These are phyloP conservation scores for Redunca redunca DNA, from an alignment of 2,113 vertebrate species.

Conservation along the genomic window DNA sequence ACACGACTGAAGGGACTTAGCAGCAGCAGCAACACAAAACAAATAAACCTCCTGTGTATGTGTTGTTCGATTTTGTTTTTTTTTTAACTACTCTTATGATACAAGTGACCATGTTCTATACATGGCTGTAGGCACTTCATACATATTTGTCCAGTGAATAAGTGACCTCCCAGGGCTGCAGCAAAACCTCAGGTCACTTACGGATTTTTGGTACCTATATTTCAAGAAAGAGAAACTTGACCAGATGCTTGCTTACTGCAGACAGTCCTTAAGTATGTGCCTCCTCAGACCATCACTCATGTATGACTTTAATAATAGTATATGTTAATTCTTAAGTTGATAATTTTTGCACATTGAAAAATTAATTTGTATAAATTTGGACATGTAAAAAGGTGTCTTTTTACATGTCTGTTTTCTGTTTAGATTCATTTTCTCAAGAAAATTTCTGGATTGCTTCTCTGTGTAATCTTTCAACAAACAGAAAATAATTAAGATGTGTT, in stretches of 20 bases:
- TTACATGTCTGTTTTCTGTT: background rate
- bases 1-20: too few species aligned
- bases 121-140: background rate
- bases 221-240: background rate
- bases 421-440: background rate
- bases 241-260: background rate
- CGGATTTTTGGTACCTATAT: background rate
- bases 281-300: background rate
- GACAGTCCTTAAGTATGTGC: background rate
- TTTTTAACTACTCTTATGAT: background rate
- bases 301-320: background rate
- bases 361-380: conserved; percentile 5
- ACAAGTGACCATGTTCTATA: background rate
- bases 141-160: background rate
- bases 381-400: background rate
- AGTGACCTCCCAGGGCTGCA: background rate
- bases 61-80: background rate
- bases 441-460: background rate
- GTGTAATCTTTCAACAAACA: conserved; percentile 1
- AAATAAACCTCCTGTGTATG: background rate
- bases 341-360: conserved; percentile 5
- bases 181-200: background rate
- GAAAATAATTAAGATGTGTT: background rate
- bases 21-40: background rate
- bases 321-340: background rate